Evolutionary conservation across 1,140 invertebrate species (phyloP), one percentile per base, ranked within the genome.

Genomic region (Sweltsa coloradensis): DNA sequence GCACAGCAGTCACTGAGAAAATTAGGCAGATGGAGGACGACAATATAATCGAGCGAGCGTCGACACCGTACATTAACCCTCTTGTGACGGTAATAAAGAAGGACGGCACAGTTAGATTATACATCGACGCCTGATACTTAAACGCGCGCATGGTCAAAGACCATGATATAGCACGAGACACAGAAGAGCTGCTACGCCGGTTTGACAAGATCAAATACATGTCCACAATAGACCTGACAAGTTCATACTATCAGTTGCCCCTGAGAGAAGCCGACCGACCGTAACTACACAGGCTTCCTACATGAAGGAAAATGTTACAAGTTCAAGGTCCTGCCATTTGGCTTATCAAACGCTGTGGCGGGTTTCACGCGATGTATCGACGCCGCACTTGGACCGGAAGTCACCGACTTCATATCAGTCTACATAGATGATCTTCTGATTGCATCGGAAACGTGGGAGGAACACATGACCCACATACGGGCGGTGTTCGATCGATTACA

Each of bases 211-310:
- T 6, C 51, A 40, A 5, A 56, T 54, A 42, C 31, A 69, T 71
- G 41, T 51, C 57, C 4, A 52, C 56, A 0, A 27, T 72, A 2
- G 68, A 72, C 53, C 31, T 67, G 3, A 41, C 40, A 0, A 53
- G 51, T 11, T 68, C 66, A 0, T 72, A 65, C 49, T 61, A 59
- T 52, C 68, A 74, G 47, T 52, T 72, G 9, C 47, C 51, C 9
- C 44, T 71, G 3, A n/a, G n/a, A n/a, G n/a, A n/a, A n/a, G 51
- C 55, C 9, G 19, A 45, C 21, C 39, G 50, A 58, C 47, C 55
- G 41, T 9, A 27, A 55, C 2, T 68, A 67, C 47, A 67, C 64
- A 0, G 61, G 57, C 1, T 42, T 42, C 25, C 7, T 19, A 5
- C 14, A 22, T 7, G 22, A 31, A 3, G 25, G 25, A 14, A 5